Evolutionary conservation across 1,140 invertebrate species (phyloP).

Genomic region (Danaus plexippus): DNA sequence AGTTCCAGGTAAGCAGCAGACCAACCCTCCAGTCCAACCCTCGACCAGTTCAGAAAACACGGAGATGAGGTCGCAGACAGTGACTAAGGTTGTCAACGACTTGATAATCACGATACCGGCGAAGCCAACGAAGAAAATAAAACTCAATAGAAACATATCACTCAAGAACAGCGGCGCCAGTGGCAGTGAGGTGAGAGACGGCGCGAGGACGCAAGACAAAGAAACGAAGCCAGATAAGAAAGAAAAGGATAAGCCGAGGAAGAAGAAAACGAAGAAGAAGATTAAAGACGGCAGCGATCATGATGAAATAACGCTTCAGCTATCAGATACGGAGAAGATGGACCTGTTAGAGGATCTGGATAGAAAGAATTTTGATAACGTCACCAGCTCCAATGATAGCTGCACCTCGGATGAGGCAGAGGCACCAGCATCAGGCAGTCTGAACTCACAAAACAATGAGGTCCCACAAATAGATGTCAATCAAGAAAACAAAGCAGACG

Average conservation of each 20-base stretch:
- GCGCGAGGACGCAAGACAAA: conserved; percentile 2
- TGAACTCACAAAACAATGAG: too few species aligned
- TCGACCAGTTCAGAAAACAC: conserved; percentile 5
- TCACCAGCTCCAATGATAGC: conserved; percentile 12
- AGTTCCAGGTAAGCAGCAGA: conserved; percentile 7
- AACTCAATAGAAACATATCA: conserved; percentile 55
- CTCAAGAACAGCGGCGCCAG: conserved; percentile 3
- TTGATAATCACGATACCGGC: conserved; percentile 49
- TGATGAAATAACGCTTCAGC: conserved; percentile 63
- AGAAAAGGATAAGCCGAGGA: conserved; percentile 44
- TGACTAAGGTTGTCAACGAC: conserved; percentile 49
- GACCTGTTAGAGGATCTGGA: conserved; percentile 63
- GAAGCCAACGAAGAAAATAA: conserved; percentile 53
- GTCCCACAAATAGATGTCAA: too few species aligned
- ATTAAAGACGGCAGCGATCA: conserved; percentile 52
- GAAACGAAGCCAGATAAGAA: conserved; percentile 30
- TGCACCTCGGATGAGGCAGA: too few species aligned
- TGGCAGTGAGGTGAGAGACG: conserved; percentile 1
- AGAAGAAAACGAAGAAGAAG: conserved; percentile 37
- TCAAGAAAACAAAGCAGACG: too few species aligned
- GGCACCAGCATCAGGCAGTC: too few species aligned
- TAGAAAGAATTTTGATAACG: conserved; percentile 40
- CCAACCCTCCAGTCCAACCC: conserved; percentile 10
- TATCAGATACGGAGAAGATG: conserved; percentile 69
- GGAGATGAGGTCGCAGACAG: conserved; percentile 9